A percentile compares a stretch with the other conserved stretches of the same genome.
phyloP scores from a whole-genome alignment of 2,113 vertebrate species.

The Taurulus bubalis region DNA sequence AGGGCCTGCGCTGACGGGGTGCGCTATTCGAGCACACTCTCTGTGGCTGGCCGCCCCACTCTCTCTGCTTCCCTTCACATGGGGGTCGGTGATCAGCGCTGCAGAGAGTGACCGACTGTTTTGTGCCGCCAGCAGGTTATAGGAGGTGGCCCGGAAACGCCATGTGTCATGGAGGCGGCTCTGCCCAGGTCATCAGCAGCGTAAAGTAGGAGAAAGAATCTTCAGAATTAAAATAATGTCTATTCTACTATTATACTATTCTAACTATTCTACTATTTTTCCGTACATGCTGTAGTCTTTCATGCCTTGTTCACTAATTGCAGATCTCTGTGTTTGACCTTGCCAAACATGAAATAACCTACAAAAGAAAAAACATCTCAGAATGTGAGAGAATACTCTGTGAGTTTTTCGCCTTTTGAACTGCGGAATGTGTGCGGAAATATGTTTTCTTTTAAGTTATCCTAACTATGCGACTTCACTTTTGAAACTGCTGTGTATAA shows the following conservation, averaged over 20 bases:
- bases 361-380: neutral
- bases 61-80: conserved; percentile 24
- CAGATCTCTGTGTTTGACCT: conserved; percentile 25
- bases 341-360: conserved; percentile 12
- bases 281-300: neutral
- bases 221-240: too few species aligned
- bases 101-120: neutral
- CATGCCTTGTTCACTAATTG: conserved; percentile 9
- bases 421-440: conserved; percentile 20
- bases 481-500: conserved; percentile 6
- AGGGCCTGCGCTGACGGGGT: conserved; percentile 54
- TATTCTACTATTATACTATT: too few species aligned
- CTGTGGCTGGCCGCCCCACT: conserved; percentile 30
- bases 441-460: neutral
- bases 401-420: neutral
- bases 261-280: too few species aligned
- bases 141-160: conserved; percentile 4
- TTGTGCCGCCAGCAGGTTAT: conserved; percentile 40
- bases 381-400: neutral
- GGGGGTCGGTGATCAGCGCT: conserved; percentile 23
- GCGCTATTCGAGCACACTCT: conserved; percentile 62
- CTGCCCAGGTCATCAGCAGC: neutral
- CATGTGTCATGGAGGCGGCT: conserved; percentile 4
- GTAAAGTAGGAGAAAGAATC: neutral
- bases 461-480: conserved; percentile 15